A percentile compares a stretch with the other conserved stretches of the same genome.
Evolutionary conservation across 2,797 vertebrate species (phyloP).

Genomic region (Notamacropus eugenii): DNA sequence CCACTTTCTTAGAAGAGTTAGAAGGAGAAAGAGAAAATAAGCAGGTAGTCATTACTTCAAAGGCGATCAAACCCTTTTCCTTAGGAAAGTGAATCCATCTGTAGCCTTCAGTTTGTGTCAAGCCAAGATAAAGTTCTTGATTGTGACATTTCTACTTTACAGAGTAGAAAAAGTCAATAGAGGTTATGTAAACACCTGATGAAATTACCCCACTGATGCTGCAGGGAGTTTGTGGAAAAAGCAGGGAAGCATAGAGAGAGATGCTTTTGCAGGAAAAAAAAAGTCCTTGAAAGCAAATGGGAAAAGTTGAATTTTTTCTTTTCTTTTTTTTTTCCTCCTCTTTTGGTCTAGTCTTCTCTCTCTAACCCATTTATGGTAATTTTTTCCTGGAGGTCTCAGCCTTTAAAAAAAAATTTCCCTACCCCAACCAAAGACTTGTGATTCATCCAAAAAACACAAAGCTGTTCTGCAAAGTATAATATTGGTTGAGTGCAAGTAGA

Average conservation of each 20-base stretch:
- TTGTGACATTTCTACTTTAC: slow-evolving; percentile 62
- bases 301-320: background rate
- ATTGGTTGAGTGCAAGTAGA: background rate
- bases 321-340: background rate
- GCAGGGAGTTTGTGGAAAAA: background rate
- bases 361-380: background rate
- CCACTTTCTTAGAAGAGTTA: background rate
- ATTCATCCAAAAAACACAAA: background rate
- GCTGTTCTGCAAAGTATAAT: background rate
- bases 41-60: slow-evolving; percentile 16
- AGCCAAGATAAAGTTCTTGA: slow-evolving; percentile 65
- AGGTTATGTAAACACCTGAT: slow-evolving; percentile 68
- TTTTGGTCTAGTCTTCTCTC: background rate
- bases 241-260: slow-evolving; percentile 16
- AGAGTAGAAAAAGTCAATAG: slow-evolving; percentile 62
- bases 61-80: slow-evolving; percentile 30
- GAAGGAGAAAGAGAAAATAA: background rate
- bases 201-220: slow-evolving; percentile 32
- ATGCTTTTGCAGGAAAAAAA: background rate
- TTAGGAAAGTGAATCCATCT: slow-evolving; percentile 10
- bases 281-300: background rate
- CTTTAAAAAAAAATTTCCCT: background rate
- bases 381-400: background rate
- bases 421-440: background rate
- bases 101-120: slow-evolving; percentile 62